Evolutionary conservation across 2,888 invertebrate species (phyloP), one percentile per base, ranked within the genome.

Genomic region (Epiblema foenella): DNA sequence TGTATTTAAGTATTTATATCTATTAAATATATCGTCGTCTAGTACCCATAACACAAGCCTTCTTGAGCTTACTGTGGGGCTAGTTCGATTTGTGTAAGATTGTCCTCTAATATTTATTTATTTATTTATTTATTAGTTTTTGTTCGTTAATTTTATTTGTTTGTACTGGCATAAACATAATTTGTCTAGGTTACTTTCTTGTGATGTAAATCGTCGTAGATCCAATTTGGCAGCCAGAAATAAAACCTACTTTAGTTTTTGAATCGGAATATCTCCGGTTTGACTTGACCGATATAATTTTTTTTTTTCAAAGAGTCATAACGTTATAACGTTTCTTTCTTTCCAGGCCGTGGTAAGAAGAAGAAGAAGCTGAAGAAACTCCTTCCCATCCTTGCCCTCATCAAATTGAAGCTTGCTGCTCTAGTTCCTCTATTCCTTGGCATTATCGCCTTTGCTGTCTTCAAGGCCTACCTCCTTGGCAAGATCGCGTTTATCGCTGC

Each of bases 401-500:
- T 97, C 87, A 97, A 97, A 84, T 87, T 97, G 89, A 97, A 97
- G 92, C 95, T 93, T 9, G 95, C 96, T 57, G 95, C 96, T 15
- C 94, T 97, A 70, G 94, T 97, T 75, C 97, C 97, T 3, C 88
- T 97, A 76, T 95, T 96, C 81, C 95, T 97, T 57, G 97, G 92
- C 57, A 93, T 93, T 85, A 95, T 97, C 76, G 97, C 97, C 39
- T 94, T 97, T 73, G 94, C 97, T 37, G 96, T 97, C 63, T 96
- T 97, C 94, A 97, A 98, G 93, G 97, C 97, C 10, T 94, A 97
- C 84, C 92, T 97, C 71, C 95, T 97, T 76, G 97, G 97, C 79
- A 98, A 98, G 93, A 95, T 97, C 77, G 97, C 97, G 0, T 94
- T 98, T 78, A 94, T 97, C 78, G 95, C 97, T 75, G 95, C 97